Evolutionary conservation across 2,888 invertebrate genomes (phyloP), one percentile per base, ranked within the genome.

Genomic region (Zaprionus bogoriensis): DNA sequence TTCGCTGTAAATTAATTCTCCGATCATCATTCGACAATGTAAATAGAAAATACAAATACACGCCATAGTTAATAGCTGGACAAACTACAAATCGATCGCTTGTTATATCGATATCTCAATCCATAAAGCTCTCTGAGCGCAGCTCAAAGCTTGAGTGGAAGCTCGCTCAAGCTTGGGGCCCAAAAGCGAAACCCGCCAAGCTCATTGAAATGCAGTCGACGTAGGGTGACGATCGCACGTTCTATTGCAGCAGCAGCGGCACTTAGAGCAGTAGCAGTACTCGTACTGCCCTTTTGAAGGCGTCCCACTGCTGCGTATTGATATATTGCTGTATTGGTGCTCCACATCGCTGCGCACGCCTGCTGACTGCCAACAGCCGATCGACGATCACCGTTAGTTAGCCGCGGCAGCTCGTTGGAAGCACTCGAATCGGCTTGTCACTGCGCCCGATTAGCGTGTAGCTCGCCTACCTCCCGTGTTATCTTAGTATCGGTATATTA

Each of bases 1-100:
- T 97, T 96, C 89, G 89, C 12, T 22, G 2, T 47, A 1, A 45
- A 57, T 5, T 54, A 54, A 51, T 3, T 4, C 12, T 20, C 2
- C 17, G 14, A 38, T 17, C 7, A 5, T 3, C 14, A 4, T 27
- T 45, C 23, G 6, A 47, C 22, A 63, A 58, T 70, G 64, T 76
- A 66, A 83, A 84, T 77, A 80, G n/a, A 70, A 59, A 65, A 36
- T 9, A 36, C 7, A 1, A 36, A 36, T 36, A 36, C 14, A 36
- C n/a, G n/a, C n/a, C n/a, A 17, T 36, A 36, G 14, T 36, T 36
- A 27, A 10, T 27, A 36, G 7, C 32, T 36, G 32, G 17, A 17
- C 32, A 36, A 36, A 6, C 32, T 17, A n/a, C 5, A 4, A 38
- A 38, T 3, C 38, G 38, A 3, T 10, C 7, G n/a, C n/a, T n/a